A percentile compares a stretch with the other conserved stretches of the same genome.
Evolutionary conservation across 2,888 invertebrate species (phyloP).

Genomic region (Rhogogaster chlorosoma): DNA sequence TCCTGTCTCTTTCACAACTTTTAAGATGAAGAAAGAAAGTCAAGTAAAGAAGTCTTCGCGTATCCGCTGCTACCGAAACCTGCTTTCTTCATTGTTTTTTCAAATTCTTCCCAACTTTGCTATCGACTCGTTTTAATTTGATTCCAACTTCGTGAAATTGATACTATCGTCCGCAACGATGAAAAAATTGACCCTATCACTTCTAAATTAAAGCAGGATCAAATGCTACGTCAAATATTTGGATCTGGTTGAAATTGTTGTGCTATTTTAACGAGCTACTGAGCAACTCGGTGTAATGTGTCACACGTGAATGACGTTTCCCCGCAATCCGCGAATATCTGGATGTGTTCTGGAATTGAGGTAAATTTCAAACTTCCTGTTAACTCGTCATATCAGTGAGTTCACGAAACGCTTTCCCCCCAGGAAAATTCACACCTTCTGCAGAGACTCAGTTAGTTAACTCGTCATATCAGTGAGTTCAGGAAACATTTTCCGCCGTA

Average conservation of each 20-base stretch:
- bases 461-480: background rate
- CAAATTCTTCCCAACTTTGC: background rate
- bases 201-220: background rate
- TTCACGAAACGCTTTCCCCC: background rate
- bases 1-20: background rate
- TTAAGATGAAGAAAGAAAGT: background rate
- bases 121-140: background rate
- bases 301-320: background rate
- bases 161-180: background rate
- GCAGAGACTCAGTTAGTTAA: background rate
- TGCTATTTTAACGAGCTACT: background rate
- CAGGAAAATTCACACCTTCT: background rate
- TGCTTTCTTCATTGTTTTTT: background rate
- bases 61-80: background rate
- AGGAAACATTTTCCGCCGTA: background rate
- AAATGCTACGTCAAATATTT: background rate
- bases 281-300: background rate
- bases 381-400: background rate
- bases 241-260: background rate
- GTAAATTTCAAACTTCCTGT: background rate
- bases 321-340: background rate
- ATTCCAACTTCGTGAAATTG: background rate
- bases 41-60: background rate
- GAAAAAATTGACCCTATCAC: background rate
- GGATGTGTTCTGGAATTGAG: background rate